Percentiles rank a stretch among this genome's conserved stretches.
Conservation (phyloP, 2,888 invertebrate genomes). For the Standfussiana lucernea region DNA sequence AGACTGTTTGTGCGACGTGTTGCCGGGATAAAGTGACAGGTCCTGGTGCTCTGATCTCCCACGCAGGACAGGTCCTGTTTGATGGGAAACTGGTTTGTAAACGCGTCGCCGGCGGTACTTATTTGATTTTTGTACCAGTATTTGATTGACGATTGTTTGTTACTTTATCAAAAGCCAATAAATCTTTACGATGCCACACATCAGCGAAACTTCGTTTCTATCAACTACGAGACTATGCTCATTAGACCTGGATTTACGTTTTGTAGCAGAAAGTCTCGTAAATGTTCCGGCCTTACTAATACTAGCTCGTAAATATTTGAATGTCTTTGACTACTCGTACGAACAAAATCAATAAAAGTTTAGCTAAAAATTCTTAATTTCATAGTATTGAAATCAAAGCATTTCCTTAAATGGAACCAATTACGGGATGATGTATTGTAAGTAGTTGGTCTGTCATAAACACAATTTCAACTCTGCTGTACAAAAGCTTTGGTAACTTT, state of each 20-base stretch:
- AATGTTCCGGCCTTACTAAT: neutral
- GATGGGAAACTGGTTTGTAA: constrained; percentile 26
- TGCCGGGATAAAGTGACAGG: neutral
- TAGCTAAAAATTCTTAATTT: neutral
- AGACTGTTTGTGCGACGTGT: constrained; percentile 3
- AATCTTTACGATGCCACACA: neutral
- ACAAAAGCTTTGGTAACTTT: neutral
- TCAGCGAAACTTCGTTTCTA: neutral
- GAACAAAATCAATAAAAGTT: neutral
- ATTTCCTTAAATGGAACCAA: neutral
- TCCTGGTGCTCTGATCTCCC: neutral
- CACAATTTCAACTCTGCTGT: neutral
- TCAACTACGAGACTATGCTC: too few species aligned
- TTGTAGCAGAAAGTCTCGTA: neutral
- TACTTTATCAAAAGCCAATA: constrained; percentile 21
- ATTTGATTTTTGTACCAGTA: neutral
- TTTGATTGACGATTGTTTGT: constrained; percentile 3
- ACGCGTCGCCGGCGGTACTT: neutral
- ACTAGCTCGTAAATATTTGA: too few species aligned
- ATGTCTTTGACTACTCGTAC: neutral
- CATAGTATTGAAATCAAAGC: neutral
- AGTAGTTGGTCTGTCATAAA: neutral
- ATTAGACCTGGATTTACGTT: neutral
- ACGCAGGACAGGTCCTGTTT: constrained; percentile 16
- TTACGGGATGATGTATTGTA: neutral